Evolutionary conservation across 2,113 vertebrate species (phyloP), one percentile per base, ranked within the genome.

Genomic region (Zapus hudsonius): DNA sequence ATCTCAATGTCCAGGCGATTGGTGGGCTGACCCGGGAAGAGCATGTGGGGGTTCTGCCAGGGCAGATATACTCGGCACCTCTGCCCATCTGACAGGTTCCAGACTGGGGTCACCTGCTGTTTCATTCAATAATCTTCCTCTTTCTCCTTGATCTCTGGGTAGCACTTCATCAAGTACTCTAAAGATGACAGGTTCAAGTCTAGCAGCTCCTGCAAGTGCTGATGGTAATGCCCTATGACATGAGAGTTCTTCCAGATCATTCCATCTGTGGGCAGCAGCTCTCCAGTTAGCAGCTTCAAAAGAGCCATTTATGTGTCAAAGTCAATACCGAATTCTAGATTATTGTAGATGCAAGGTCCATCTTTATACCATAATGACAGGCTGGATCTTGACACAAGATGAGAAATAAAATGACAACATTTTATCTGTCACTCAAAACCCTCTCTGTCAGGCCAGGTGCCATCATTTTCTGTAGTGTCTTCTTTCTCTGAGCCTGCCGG

Each of bases 151-250:
- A 96, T 98, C 99, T n/a, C n/a, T n/a, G n/a, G n/a, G n/a, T n/a
- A n/a, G 97, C 99, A 99, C 93, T 99, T 99, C 99, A 99, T 98
- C 99, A 99, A 99, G 97, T 99, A 99, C 94, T 99, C 99, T 96
- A 99, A 91, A 9, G 99, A 99, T 2, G 99, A 99, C 52, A 99
- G 98, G 89, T 99, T 99, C n/a, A 99, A 97, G 55, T 99, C 99
- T 97, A 99, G 97, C 93, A n/a, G n/a, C n/a, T n/a, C n/a, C n/a
- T n/a, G n/a, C n/a, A n/a, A n/a, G n/a, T 99, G 99, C 95, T 99
- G 99, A 97, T 99, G 99, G 96, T 99, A 99, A 96, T 99, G 98
- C 36, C 99, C 99, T 0, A 99, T 99, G 94, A 99, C 99, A 0
- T 99, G 99, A 0, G 99, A 99, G 97, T 99, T 98, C 96, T 99